Evolutionary conservation across 1,140 invertebrate species (phyloP), one percentile per base, ranked within the genome.

Genomic region (Pseudomyrmex concolor): DNA sequence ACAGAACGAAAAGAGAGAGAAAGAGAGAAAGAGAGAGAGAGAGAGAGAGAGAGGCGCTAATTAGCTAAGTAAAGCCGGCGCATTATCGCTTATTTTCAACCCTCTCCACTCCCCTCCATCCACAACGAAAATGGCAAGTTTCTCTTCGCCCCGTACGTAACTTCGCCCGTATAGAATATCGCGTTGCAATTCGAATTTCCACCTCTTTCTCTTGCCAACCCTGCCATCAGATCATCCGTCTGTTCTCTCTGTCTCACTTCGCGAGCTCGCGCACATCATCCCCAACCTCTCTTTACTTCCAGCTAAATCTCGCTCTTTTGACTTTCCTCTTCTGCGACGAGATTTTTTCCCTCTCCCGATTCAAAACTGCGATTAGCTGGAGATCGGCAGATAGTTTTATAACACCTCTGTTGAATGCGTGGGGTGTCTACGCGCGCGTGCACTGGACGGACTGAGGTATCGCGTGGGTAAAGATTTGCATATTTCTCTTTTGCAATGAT

Each of bases 51-150:
- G 89, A 86, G 87, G 78, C 85, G 86, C 91, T 94, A 94, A 94
- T 94, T 94, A 94, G 93, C 93, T 94, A 94, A 94, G 94, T 94
- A 94, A 94, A 94, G 94, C 93, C 89, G 85, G 88, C 88, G 92
- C 90, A 92, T 94, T 94, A 93, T 94, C 93, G 92, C 93, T 94
- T 93, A 93, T 93, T 93, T 94, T 91, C 91, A 92, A 91, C 90
- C 91, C 89, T 86, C 90, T 89, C 54, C 50, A 51, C 51, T 60
- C 25, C 12, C 51, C 48, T 72, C 54, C 62, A 66, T 43, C 76
- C 66, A 80, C 76, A 66, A 78, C 76, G 84, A 84, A 89, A 88
- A 89, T 90, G 80, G 73, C 83, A 89, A 92, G 77, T 86, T 88
- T 84, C 86, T 89, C 84, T 86, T 80, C 74, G 78, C 86, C 86